phyloP scores from a whole-genome alignment of 2,113 vertebrate species.

The Cinclus cinclus region DNA sequence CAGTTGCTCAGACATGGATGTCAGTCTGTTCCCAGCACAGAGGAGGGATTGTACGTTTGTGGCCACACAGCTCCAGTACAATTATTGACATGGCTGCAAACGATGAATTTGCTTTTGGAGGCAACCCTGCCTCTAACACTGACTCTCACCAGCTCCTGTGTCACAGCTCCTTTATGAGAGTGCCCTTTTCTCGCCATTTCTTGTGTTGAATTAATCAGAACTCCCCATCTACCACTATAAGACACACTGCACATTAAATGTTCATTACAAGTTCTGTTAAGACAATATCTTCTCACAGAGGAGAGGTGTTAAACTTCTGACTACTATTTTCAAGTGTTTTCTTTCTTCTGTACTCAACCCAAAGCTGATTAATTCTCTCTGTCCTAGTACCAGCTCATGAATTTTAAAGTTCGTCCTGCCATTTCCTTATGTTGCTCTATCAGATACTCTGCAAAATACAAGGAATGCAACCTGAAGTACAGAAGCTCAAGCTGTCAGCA shows the following conservation, averaged over 20 bases:
- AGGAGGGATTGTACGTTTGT: background rate
- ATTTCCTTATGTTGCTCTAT: conserved; percentile 9
- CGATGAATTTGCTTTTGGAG: background rate
- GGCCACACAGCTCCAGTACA: background rate
- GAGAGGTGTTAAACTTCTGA: conserved; percentile 58
- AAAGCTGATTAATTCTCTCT: conserved; percentile 63
- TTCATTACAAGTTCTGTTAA: conserved; percentile 60
- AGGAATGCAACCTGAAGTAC: conserved; percentile 10
- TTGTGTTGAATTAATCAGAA: conserved; percentile 49
- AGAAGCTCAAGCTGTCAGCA: conserved; percentile 47
- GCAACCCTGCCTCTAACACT: background rate
- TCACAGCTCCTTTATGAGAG: background rate
- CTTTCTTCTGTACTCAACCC: conserved; percentile 47
- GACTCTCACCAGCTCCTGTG: background rate
- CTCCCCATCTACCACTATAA: background rate
- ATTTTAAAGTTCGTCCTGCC: conserved; percentile 49
- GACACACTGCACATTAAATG: conserved; percentile 51
- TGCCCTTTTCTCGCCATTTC: conserved; percentile 27
- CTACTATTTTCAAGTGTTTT: conserved; percentile 60
- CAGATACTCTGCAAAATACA: conserved; percentile 8
- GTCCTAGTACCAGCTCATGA: conserved; percentile 45
- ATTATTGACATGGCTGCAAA: background rate
- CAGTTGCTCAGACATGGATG: accelerated
- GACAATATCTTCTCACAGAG: conserved; percentile 39
- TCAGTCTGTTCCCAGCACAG: background rate